These are phyloP conservation scores for Thripadectes ignobilis DNA, from an alignment of 2,797 vertebrate species.

Conservation along the genomic window DNA sequence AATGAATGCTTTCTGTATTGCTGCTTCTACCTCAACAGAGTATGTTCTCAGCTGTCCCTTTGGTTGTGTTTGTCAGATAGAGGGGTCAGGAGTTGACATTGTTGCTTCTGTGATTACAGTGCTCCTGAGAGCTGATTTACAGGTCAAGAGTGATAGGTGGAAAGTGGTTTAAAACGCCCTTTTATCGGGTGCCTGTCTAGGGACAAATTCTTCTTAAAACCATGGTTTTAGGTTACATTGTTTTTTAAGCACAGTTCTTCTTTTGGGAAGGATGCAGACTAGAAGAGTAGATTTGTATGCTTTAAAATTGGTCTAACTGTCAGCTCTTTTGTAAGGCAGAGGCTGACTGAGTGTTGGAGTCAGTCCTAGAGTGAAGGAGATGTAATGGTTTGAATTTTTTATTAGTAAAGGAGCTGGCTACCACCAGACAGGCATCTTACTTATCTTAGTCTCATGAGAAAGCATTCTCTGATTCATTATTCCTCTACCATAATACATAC, in stretches of 20 bases:
- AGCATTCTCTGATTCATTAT: background rate
- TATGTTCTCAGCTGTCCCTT: background rate
- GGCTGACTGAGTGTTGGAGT: background rate
- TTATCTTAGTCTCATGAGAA: conserved; percentile 29
- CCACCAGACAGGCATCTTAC: conserved; percentile 14
- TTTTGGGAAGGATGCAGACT: background rate
- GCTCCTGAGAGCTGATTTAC: background rate
- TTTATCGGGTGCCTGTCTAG: background rate
- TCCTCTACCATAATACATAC: background rate
- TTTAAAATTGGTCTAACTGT: background rate
- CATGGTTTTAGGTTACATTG: background rate
- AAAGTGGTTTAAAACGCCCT: background rate
- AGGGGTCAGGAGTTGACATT: background rate
- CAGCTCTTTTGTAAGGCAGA: background rate
- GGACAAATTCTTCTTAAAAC: background rate
- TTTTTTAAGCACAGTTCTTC: background rate
- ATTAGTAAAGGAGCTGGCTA: background rate
- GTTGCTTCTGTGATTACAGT: background rate
- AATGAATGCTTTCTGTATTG: conserved; percentile 26
- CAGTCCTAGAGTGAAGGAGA: background rate
- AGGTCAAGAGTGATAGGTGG: background rate
- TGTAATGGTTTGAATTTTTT: conserved; percentile 23
- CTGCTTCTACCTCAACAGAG: conserved; percentile 2
- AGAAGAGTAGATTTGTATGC: background rate
- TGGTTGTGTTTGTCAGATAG: background rate